These are phyloP conservation scores for Sinelater perroti DNA, from an alignment of 2,888 invertebrate genomes.

Conservation along the genomic window DNA sequence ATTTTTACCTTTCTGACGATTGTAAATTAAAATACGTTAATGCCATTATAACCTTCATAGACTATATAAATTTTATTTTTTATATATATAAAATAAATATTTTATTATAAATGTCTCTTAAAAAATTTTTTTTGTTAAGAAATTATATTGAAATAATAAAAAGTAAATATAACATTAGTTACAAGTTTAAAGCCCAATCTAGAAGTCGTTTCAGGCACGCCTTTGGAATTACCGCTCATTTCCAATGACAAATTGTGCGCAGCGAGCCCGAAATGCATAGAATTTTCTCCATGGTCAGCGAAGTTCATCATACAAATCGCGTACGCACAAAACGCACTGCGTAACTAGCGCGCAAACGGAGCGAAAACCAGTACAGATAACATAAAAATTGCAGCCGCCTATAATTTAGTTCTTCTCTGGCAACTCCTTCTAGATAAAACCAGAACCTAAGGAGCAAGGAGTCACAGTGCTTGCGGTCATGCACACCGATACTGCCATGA, in stretches of 20 bases:
- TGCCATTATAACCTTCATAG: no score
- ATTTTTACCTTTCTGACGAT: no score
- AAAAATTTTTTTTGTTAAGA: no score
- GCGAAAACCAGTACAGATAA: constrained; percentile 45
- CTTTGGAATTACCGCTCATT: constrained; percentile 1
- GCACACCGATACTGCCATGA: constrained; percentile 38
- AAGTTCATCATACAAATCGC: constrained; percentile 26
- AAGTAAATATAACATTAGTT: no score
- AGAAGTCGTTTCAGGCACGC: neutral
- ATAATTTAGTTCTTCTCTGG: constrained; percentile 46
- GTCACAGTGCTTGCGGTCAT: constrained; percentile 45
- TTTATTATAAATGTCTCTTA: no score
- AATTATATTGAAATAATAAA: no score
- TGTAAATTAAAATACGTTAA: no score
- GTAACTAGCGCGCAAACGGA: constrained; percentile 43
- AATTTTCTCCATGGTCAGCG: constrained; percentile 33
- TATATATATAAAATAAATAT: no score
- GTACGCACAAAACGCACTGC: constrained; percentile 30
- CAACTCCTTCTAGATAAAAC: constrained; percentile 53
- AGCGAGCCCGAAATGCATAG: neutral
- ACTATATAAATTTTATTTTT: no score
- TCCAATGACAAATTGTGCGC: neutral
- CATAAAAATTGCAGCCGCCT: constrained; percentile 46
- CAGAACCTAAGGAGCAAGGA: constrained; percentile 48
- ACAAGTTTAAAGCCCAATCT: no score